Conservation (phyloP, 1,140 invertebrate species). For the Drosophila insularis region DNA sequence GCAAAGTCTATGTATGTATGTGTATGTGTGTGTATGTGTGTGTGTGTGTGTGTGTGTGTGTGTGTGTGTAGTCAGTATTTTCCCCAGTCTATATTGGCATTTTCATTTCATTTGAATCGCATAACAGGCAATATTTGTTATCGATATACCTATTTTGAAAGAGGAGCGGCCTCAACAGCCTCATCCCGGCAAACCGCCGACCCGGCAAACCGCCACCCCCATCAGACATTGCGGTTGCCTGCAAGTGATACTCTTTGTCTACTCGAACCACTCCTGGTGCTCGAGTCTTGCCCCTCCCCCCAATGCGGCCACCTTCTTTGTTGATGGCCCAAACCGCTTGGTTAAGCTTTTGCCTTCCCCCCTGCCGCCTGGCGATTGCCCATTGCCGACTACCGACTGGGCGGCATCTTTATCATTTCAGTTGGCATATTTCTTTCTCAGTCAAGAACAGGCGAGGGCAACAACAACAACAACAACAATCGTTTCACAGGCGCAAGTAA, state of each 20-base stretch:
- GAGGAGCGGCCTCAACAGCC: not conserved
- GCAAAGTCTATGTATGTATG: too few species aligned
- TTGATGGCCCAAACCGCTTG: not conserved
- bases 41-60: too few species aligned
- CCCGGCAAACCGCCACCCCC: not conserved
- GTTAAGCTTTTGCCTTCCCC: not conserved
- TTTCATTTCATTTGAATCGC: not conserved
- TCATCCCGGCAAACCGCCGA: not conserved
- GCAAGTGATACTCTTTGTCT: conserved; percentile 34
- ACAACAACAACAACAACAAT: conserved; percentile 15
- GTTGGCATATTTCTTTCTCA: conserved; percentile 9
- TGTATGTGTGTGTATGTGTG: too few species aligned
- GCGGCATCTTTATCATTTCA: conserved; percentile 9
- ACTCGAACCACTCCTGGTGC: not conserved
- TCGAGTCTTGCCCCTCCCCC: not conserved
- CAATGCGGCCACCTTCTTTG: not conserved
- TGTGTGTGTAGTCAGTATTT: too few species aligned
- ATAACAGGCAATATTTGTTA: conserved; percentile 8
- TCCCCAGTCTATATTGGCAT: too few species aligned
- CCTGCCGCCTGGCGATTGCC: not conserved
- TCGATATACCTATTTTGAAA: conserved; percentile 6
- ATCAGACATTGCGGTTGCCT: conserved; percentile 28
- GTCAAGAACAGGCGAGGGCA: conserved; percentile 13
- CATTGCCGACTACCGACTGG: not conserved
- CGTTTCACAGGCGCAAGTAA: conserved; percentile 31